Evolutionary conservation across 2,797 vertebrate genomes (phyloP).

Genomic region (Orientallactaga sibirica): DNA sequence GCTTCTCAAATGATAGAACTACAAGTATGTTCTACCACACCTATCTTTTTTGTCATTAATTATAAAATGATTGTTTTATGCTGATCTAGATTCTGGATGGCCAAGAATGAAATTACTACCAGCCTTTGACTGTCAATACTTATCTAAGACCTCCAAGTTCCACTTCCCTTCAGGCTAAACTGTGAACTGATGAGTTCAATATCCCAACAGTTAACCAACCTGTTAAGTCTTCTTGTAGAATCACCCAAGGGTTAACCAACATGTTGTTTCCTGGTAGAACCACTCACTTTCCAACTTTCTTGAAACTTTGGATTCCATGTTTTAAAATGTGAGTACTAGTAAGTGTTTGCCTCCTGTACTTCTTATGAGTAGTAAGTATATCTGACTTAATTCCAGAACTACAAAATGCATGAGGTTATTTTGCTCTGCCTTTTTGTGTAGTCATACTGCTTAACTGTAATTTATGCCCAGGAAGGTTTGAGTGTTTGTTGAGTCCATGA

Average conservation of each 20-base stretch:
- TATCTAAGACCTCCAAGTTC: neutral
- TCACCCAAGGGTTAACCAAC: neutral
- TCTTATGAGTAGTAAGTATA: neutral
- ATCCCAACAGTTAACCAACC: neutral
- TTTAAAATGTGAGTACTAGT: neutral
- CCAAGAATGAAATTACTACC: neutral
- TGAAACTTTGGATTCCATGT: neutral
- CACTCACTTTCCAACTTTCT: neutral
- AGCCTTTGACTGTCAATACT: neutral
- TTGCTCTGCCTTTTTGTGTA: neutral
- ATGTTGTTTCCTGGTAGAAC: neutral
- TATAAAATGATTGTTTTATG: constrained; percentile 3
- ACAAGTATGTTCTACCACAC: neutral
- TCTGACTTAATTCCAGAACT: constrained; percentile 8
- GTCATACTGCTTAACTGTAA: neutral
- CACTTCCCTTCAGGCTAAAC: constrained; percentile 7
- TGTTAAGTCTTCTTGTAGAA: neutral
- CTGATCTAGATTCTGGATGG: neutral
- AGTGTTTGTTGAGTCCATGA: neutral
- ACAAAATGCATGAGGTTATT: neutral
- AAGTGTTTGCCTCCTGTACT: neutral
- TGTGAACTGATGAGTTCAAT: neutral
- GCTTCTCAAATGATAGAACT: neutral
- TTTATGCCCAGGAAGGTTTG: neutral
- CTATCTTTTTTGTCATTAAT: neutral